Evolutionary conservation across 1,140 invertebrate genomes (phyloP).

Genomic region (Prorops nasuta): DNA sequence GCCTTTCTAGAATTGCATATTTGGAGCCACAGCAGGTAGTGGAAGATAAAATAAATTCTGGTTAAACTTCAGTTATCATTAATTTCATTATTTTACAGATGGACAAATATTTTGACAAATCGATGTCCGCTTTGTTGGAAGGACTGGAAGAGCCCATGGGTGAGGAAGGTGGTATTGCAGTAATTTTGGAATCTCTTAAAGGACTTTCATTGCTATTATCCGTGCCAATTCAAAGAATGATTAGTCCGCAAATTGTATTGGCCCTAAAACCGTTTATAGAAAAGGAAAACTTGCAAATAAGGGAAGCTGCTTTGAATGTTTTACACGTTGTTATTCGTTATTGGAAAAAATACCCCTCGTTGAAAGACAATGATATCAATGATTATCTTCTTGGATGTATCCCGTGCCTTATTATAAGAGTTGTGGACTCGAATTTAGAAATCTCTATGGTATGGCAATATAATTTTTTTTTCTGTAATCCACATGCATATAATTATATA

Average conservation of each 20-base stretch:
- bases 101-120: constrained; percentile 45
- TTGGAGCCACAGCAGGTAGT: constrained; percentile 36
- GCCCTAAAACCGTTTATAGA: constrained; percentile 48
- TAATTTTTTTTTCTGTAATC: not conserved
- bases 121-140: constrained; percentile 40
- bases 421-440: constrained; percentile 37
- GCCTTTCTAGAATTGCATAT: constrained; percentile 39
- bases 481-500: not conserved
- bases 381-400: constrained; percentile 47
- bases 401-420: constrained; percentile 41
- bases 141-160: constrained; percentile 42
- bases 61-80: not conserved
- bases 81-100: constrained; percentile 26
- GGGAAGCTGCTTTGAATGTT: constrained; percentile 39
- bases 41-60: not conserved
- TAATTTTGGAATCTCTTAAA: constrained; percentile 43
- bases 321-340: constrained; percentile 32
- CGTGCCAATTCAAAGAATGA: constrained; percentile 30
- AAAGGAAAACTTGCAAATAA: constrained; percentile 46
- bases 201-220: constrained; percentile 41
- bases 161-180: constrained; percentile 34
- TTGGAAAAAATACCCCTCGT: constrained; percentile 32
- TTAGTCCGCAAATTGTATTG: constrained; percentile 43
- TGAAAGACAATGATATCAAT: constrained; percentile 37
- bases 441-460: constrained; percentile 30